Conservation (phyloP, 1,140 invertebrate genomes). For the Drosophila busckii region DNA sequence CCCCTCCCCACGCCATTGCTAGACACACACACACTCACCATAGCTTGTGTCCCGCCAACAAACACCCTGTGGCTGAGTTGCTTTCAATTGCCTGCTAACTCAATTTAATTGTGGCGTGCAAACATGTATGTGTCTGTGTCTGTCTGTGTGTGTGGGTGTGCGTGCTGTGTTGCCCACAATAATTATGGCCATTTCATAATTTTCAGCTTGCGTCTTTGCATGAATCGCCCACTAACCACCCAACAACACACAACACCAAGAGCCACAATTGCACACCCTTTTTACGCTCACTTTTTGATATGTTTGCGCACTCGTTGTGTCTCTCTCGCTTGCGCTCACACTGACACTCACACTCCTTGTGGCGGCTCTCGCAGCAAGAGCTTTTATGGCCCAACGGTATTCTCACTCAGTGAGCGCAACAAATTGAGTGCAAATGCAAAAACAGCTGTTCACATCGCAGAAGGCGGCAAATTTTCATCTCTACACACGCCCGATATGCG, state of each 20-base stretch:
- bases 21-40: constrained; percentile 12
- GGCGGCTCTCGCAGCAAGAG: too few species aligned
- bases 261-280: neutral
- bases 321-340: neutral
- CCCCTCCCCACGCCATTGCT: too few species aligned
- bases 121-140: too few species aligned
- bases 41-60: constrained; percentile 3
- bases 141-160: constrained; percentile 3
- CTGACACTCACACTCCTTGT: neutral
- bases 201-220: constrained; percentile 5
- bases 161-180: constrained; percentile 18
- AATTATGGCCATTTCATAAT: constrained; percentile 36
- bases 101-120: constrained; percentile 14
- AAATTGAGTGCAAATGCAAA: neutral
- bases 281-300: too few species aligned
- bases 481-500: constrained; percentile 29
- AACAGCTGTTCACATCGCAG: constrained; percentile 34
- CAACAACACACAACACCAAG: neutral
- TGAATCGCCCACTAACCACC: constrained; percentile 1
- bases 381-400: too few species aligned
- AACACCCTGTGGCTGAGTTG: constrained; percentile 16
- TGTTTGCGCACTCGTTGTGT: neutral
- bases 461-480: constrained; percentile 18
- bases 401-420: neutral
- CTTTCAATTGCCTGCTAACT: constrained; percentile 17